Percentiles rank a stretch among this genome's conserved stretches.
Conservation (phyloP, 2,113 vertebrate genomes). For the Gopherus flavomarginatus region DNA sequence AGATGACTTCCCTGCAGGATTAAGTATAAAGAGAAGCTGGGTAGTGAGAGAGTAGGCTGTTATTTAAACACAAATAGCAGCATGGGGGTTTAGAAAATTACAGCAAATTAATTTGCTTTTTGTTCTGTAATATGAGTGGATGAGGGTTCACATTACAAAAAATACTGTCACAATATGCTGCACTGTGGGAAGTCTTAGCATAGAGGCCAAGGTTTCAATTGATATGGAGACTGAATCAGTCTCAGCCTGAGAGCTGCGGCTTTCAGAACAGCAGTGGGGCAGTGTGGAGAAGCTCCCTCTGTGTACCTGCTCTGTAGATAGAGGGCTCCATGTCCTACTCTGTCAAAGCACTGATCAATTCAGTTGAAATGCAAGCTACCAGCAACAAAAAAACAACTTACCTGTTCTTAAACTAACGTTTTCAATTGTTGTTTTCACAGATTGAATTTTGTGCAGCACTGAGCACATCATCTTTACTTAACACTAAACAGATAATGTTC, state of each 20-base stretch:
- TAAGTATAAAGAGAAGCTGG: background rate
- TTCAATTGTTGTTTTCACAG: background rate
- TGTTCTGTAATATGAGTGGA: background rate
- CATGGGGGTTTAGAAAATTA: background rate
- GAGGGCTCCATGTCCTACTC: background rate
- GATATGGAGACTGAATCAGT: background rate
- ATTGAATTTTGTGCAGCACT: background rate
- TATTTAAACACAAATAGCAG: background rate
- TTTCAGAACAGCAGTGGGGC: background rate
- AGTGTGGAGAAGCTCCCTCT: background rate
- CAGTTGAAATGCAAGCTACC: background rate
- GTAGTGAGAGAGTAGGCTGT: background rate
- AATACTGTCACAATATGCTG: background rate
- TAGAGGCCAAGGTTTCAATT: background rate
- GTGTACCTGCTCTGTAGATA: background rate
- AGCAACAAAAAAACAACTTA: background rate
- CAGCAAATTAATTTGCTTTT: background rate
- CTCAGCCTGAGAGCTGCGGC: background rate
- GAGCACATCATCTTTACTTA: background rate
- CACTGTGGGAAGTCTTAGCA: background rate
- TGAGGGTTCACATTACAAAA: background rate
- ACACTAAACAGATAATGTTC: background rate
- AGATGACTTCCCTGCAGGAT: accelerated
- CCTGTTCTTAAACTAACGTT: background rate
- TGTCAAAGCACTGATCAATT: background rate